Evolutionary conservation across 2,113 vertebrate genomes (phyloP).

Genomic region (Gopherus evgoodei): DNA sequence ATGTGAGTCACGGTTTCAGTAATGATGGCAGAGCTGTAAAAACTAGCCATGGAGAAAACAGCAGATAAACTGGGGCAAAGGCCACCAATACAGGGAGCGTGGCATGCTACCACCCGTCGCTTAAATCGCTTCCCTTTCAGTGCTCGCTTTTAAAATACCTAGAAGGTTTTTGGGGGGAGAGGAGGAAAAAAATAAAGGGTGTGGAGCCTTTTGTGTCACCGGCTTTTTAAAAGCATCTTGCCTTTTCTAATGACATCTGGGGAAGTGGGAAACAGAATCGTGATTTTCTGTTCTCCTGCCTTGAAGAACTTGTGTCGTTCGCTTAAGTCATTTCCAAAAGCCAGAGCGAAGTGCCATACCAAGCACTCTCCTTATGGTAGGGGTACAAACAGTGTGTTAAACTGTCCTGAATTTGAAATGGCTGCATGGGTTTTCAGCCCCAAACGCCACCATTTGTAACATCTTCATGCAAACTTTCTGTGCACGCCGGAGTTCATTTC

Average conservation of each 20-base stretch:
- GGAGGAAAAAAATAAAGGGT: background rate
- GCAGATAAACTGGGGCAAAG: background rate
- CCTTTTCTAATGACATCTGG: background rate
- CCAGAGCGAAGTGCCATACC: background rate
- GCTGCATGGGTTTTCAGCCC: background rate
- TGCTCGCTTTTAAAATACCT: background rate
- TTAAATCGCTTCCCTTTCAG: background rate
- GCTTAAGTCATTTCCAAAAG: background rate
- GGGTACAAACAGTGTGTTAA: background rate
- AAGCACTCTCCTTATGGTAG: background rate
- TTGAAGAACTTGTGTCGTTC: background rate
- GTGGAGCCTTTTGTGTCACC: background rate
- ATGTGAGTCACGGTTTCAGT: conserved; percentile 17
- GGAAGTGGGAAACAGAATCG: background rate
- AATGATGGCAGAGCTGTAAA: conserved; percentile 2
- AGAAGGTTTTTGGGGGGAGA: background rate
- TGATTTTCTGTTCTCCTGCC: background rate
- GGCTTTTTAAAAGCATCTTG: background rate
- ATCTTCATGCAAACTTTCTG: background rate
- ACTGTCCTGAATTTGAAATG: background rate
- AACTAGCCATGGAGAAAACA: conserved; percentile 10
- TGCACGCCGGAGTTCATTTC: background rate
- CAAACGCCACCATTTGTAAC: background rate
- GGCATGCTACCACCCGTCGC: background rate
- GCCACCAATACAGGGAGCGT: background rate